These are phyloP conservation scores for Siphamia tubifer DNA, from an alignment of 2,113 vertebrate species.

Conservation along the genomic window DNA sequence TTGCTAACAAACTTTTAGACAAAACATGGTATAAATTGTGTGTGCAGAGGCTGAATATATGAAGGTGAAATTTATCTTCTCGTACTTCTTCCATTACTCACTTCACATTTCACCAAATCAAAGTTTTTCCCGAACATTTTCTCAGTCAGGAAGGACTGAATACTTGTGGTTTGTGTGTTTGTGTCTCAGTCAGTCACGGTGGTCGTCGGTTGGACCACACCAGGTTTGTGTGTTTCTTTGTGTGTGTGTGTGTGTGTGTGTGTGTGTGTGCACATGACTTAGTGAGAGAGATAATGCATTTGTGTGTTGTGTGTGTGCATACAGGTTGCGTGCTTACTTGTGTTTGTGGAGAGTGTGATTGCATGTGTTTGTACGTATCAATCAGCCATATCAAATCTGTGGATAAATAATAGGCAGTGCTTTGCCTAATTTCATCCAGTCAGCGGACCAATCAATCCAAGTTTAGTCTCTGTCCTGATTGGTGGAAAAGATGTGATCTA, in stretches of 20 bases:
- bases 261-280: conserved; percentile 14
- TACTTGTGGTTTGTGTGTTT: conserved; percentile 56
- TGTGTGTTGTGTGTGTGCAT: neutral
- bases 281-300: no score
- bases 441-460: conserved; percentile 63
- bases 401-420: conserved; percentile 58
- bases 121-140: conserved; percentile 34
- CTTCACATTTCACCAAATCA: conserved; percentile 6
- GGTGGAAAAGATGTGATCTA: conserved; percentile 52
- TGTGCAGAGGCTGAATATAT: neutral
- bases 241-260: conserved; percentile 39
- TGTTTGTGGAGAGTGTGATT: neutral
- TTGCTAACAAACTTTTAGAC: neutral
- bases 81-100: neutral
- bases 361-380: conserved; percentile 29
- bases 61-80: neutral
- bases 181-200: conserved; percentile 59
- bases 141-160: conserved; percentile 33
- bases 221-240: conserved; percentile 45
- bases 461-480: conserved; percentile 46
- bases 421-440: conserved; percentile 71
- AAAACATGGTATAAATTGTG: neutral
- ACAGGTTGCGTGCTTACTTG: neutral
- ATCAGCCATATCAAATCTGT: conserved; percentile 56
- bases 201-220: conserved; percentile 67